These are phyloP conservation scores for Polyodon spathula DNA, from an alignment of 2,113 vertebrate species.

Conservation along the genomic window DNA sequence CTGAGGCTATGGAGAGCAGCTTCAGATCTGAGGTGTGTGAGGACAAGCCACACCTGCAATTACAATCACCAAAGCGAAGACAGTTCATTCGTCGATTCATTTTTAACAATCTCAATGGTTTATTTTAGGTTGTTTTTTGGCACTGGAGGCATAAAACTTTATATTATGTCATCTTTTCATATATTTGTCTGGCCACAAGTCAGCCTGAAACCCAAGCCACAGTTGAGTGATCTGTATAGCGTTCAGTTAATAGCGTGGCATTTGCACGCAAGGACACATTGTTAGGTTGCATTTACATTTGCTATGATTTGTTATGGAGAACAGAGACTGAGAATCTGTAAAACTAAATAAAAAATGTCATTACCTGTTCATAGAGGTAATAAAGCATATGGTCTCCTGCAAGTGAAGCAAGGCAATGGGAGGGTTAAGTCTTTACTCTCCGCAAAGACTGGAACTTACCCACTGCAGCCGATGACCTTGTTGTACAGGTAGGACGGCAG, in stretches of 20 bases:
- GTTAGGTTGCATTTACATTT: no score
- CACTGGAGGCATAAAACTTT: neutral
- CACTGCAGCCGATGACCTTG: slow-evolving; percentile 52
- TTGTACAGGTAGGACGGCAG: slow-evolving; percentile 77
- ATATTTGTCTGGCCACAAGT: neutral
- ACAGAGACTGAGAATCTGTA: no score
- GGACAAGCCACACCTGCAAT: slow-evolving; percentile 76
- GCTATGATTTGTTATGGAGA: no score
- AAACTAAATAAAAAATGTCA: no score
- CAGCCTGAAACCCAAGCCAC: neutral
- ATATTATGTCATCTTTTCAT: neutral
- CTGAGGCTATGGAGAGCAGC: slow-evolving; percentile 60
- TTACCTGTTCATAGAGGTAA: neutral
- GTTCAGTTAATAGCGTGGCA: neutral
- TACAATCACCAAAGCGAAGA: slow-evolving; percentile 7
- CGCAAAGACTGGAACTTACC: slow-evolving; percentile 25
- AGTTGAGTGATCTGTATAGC: neutral
- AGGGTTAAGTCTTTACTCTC: neutral
- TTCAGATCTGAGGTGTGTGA: slow-evolving; percentile 55
- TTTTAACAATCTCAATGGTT: neutral
- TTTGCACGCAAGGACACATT: no score
- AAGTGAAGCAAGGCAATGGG: neutral
- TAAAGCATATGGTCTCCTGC: neutral
- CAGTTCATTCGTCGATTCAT: neutral
- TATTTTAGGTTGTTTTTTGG: neutral